phyloP scores from a whole-genome alignment of 2,888 invertebrate species.

The Thelaira solivaga region DNA sequence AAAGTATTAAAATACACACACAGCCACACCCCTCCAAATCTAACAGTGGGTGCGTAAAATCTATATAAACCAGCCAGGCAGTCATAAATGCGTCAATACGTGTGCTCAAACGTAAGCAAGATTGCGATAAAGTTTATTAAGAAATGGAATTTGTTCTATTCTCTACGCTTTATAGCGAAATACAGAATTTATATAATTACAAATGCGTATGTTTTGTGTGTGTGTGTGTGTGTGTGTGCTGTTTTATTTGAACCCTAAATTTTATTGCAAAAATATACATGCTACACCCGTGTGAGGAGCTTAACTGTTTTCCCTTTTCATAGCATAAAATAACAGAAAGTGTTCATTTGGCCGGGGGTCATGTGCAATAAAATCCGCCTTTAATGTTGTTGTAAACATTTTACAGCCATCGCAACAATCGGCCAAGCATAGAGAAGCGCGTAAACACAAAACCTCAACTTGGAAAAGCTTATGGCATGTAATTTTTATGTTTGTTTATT shows the following conservation, averaged over 20 bases:
- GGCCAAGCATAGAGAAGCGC: background rate
- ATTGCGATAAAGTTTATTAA: slow-evolving; percentile 20
- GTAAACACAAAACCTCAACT: slow-evolving; percentile 39
- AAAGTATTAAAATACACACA: background rate
- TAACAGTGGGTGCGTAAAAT: background rate
- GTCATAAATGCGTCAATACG: background rate
- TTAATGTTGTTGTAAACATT: slow-evolving; percentile 54
- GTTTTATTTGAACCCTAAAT: background rate
- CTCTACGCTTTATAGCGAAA: background rate
- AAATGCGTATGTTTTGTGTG: slow-evolving; percentile 10
- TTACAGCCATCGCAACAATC: slow-evolving; percentile 28
- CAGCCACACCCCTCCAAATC: background rate
- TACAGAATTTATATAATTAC: slow-evolving; percentile 15
- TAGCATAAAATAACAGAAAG: background rate
- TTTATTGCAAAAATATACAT: slow-evolving; percentile 4
- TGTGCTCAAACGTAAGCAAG: background rate
- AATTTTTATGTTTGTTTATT: slow-evolving; percentile 42
- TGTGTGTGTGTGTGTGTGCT: background rate
- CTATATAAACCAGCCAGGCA: slow-evolving; percentile 5
- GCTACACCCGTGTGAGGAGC: background rate
- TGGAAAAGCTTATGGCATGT: slow-evolving; percentile 39
- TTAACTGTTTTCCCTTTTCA: background rate
- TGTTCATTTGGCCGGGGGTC: background rate
- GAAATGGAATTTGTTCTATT: slow-evolving; percentile 8
- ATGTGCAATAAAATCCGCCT: slow-evolving; percentile 53